Evolutionary conservation across 2,797 vertebrate genomes (phyloP).

Genomic region (Geotrypetes seraphini): DNA sequence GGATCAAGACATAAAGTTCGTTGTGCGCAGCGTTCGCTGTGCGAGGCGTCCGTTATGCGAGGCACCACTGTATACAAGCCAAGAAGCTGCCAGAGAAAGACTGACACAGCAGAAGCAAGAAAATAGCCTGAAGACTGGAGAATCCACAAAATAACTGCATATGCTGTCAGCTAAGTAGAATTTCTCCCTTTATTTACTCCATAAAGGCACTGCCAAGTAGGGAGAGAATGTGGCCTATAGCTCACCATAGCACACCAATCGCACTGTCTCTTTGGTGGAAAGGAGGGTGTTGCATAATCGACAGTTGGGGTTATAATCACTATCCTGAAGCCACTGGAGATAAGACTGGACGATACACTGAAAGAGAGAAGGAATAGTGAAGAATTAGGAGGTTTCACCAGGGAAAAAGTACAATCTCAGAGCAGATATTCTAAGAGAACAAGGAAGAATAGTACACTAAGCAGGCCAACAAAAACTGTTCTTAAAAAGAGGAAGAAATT

Average conservation of each 20-base stretch:
- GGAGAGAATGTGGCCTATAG: too few relatives aligned
- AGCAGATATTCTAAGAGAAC: too few relatives aligned
- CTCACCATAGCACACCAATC: constrained; percentile 83
- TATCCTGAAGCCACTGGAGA: constrained; percentile 90
- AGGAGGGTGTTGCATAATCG: constrained; percentile 64
- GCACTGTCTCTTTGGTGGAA: constrained; percentile 65
- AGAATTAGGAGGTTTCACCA: background rate
- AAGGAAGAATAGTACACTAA: background rate
- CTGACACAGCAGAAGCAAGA: background rate
- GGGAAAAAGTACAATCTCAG: too few relatives aligned
- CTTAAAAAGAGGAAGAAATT: too few relatives aligned
- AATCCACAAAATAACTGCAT: background rate
- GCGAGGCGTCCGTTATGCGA: too few relatives aligned
- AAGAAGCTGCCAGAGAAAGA: background rate
- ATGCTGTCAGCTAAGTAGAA: background rate
- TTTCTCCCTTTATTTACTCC: background rate
- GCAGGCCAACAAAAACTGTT: too few relatives aligned
- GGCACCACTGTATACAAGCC: too few relatives aligned
- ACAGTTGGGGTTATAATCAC: constrained; percentile 85
- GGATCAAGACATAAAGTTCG: too few relatives aligned
- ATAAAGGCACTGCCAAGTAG: too few relatives aligned
- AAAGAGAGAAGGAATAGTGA: background rate
- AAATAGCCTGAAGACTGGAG: too few relatives aligned
- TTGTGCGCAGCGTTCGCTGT: too few relatives aligned
- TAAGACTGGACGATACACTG: constrained; percentile 90